These are phyloP conservation scores for Mnemiopsis leidyi DNA, from an alignment of 37 sponge, comb jelly and placozoan species.

Conservation along the genomic window DNA sequence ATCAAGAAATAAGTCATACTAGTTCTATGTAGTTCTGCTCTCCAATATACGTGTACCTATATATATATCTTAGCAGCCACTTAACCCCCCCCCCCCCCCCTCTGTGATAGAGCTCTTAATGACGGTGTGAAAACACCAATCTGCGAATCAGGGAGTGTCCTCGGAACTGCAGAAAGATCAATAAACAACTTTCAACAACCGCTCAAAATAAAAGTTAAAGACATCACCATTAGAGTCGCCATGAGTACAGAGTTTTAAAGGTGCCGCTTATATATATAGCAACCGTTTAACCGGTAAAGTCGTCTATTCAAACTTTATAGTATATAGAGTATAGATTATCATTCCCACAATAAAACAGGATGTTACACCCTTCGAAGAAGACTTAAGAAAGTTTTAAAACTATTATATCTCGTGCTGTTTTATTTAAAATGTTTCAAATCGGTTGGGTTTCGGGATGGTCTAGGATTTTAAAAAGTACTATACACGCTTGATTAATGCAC, in stretches of 20 bases:
- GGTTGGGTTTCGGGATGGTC: not conserved
- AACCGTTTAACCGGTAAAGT: too few species aligned
- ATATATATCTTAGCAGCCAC: too few species aligned
- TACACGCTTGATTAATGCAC: not conserved
- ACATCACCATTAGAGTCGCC: not conserved
- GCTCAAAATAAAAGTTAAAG: not conserved
- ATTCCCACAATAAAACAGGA: not conserved
- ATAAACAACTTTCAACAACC: not conserved
- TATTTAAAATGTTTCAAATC: not conserved
- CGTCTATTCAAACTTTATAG: too few species aligned
- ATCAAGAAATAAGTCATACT: too few species aligned
- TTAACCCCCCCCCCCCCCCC: too few species aligned
- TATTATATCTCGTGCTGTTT: not conserved
- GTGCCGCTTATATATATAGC: too few species aligned
- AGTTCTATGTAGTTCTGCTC: too few species aligned
- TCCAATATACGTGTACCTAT: too few species aligned
- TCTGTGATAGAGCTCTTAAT: too few species aligned
- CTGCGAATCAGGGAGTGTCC: not conserved
- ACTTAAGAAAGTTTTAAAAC: not conserved
- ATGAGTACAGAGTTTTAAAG: not conserved
- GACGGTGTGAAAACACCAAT: not conserved
- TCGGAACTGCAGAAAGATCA: not conserved
- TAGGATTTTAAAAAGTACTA: not conserved
- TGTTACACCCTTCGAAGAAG: not conserved
- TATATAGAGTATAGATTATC: too few species aligned